phyloP scores from a whole-genome alignment of 2,113 vertebrate genomes.

The Camelus bactrianus region DNA sequence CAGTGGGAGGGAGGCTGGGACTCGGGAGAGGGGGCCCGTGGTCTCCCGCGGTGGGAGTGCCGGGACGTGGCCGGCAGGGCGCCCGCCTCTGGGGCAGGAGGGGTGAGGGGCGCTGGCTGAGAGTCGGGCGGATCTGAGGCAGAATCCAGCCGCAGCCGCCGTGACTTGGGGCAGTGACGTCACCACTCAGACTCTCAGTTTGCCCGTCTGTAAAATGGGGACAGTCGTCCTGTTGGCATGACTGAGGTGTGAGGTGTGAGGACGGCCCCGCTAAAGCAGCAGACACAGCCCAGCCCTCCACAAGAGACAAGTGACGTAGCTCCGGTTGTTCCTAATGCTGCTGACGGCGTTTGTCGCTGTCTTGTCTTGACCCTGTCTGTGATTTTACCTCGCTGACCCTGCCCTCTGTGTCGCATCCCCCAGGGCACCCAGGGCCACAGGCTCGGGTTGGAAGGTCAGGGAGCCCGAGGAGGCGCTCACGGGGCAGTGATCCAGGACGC shows the following conservation, averaged over 20 bases:
- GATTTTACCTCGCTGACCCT: too few relatives aligned
- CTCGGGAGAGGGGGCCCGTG: too few relatives aligned
- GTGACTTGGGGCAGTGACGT: not conserved
- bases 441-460: too few relatives aligned
- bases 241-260: not conserved
- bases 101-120: not conserved
- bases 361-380: too few relatives aligned
- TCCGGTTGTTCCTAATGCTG: too few relatives aligned
- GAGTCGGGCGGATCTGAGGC: fast-evolving
- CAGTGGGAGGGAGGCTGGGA: too few relatives aligned
- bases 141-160: not conserved
- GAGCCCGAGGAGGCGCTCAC: too few relatives aligned
- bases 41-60: too few relatives aligned
- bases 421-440: too few relatives aligned
- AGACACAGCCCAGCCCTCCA: not conserved
- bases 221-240: not conserved
- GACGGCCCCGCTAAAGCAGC: fast-evolving
- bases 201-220: not conserved
- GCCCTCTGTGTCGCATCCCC: too few relatives aligned
- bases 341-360: too few relatives aligned
- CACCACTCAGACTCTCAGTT: not conserved
- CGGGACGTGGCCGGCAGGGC: not conserved
- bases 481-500: too few relatives aligned
- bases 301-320: not conserved
- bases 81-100: not conserved